Percentiles rank a stretch among this genome's conserved stretches.
These are phyloP conservation scores for Cepphus grylle DNA, from an alignment of 2,113 vertebrate species.

Conservation along the genomic window DNA sequence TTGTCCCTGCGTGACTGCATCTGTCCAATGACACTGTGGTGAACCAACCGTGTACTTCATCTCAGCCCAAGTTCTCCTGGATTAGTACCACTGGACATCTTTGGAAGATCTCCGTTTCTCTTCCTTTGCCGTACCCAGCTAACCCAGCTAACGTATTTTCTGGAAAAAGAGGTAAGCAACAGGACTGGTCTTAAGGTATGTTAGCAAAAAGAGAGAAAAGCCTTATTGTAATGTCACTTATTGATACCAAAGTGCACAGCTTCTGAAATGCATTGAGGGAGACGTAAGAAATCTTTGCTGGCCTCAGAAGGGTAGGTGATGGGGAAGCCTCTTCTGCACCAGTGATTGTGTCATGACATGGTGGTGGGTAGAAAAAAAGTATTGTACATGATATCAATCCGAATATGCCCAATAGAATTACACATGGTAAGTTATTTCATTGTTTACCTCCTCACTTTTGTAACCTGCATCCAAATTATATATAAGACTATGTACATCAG, in stretches of 20 bases:
- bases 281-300: background rate
- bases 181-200: constrained; percentile 1
- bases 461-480: background rate
- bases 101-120: background rate
- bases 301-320: background rate
- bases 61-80: background rate
- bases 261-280: background rate
- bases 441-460: background rate
- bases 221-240: background rate
- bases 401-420: background rate
- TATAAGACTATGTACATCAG: background rate
- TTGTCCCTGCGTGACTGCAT: rapidly evolving
- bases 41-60: background rate
- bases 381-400: background rate
- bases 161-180: background rate
- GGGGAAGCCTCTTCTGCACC: background rate
- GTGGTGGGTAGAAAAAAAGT: background rate
- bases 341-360: background rate
- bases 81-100: background rate
- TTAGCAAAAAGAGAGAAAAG: background rate
- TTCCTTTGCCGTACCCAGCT: background rate
- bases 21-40: background rate
- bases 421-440: background rate
- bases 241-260: background rate
- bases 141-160: background rate